Conservation (phyloP, 2,797 vertebrate species). For the Adelosebastes latens region DNA sequence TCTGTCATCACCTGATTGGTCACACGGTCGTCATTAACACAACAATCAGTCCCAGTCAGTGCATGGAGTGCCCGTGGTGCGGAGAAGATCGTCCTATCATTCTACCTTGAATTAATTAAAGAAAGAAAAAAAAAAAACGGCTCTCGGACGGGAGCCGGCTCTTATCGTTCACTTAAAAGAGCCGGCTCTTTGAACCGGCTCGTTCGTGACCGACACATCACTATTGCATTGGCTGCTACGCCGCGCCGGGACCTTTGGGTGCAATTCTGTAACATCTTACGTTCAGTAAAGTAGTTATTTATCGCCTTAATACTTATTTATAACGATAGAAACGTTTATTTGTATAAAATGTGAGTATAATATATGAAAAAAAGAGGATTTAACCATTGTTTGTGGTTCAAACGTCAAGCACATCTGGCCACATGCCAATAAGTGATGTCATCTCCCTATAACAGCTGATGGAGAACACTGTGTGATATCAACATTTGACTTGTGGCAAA, state of each 20-base stretch:
- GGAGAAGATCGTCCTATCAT: too few relatives aligned
- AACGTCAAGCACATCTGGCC: conserved; percentile 26
- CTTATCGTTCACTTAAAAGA: too few relatives aligned
- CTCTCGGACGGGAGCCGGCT: too few relatives aligned
- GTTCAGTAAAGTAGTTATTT: background rate
- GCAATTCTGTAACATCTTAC: background rate
- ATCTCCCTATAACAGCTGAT: conserved; percentile 40
- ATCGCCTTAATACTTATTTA: background rate
- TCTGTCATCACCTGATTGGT: too few relatives aligned
- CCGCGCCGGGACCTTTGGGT: background rate
- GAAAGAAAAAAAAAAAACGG: too few relatives aligned
- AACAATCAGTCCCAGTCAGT: too few relatives aligned
- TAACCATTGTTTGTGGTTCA: background rate
- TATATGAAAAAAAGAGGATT: background rate
- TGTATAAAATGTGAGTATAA: background rate
- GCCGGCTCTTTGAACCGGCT: too few relatives aligned
- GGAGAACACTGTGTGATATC: background rate
- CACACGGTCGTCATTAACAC: too few relatives aligned
- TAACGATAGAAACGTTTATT: background rate
- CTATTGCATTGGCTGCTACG: background rate
- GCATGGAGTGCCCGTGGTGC: too few relatives aligned
- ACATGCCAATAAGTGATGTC: conserved; percentile 52
- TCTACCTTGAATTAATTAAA: too few relatives aligned
- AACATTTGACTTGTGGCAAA: background rate
- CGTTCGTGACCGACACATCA: too few relatives aligned